Evolutionary conservation across 2,113 vertebrate genomes (phyloP), one percentile per base, ranked within the genome.

Genomic region (Paedocypris sp.): DNA sequence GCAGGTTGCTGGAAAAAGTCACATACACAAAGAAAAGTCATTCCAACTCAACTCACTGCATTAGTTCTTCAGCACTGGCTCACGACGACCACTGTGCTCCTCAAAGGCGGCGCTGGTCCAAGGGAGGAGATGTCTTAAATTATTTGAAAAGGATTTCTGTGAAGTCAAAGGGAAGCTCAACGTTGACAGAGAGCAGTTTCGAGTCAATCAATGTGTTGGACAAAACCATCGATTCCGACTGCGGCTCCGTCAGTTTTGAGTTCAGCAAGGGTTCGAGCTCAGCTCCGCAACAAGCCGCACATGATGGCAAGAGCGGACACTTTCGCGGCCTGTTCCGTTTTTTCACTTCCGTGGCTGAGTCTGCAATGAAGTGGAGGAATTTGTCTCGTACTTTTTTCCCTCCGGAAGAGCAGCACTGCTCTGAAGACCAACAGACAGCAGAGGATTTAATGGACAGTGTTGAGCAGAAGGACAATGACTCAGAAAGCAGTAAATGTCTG

Each of bases 111-210:
- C 85, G 79, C 60, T 83, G 68, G 64, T 75, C 83, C 11, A 89
- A 84, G 62, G 78, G 79, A 52, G 83, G 81, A 22, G 89, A 91
- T 39, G 86, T 92, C 57, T 94, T 89, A 89, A 90, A 78, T 71
- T 92, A 92, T 77, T 69, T 92, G 69, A 91, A 83, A 80, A 85
- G 85, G 64, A 87, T 92, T 76, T 90, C 90, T 23, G 60, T 89
- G 47, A 74, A 85, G 49, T 80, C 80, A 68, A 87, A 80, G 71
- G 81, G 83, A 66, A 73, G 79, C 47, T 77, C 86, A 18, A 82
- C 77, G 38, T 77, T 76, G 50, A 67, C 82, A 18, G 83, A 88
- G 72, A 82, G 83, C 78, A 88, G 83, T 57, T 80, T 80, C 48
- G 86, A 88, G 66, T 84, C 79, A 5, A 82, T 85, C 66, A 83